These are phyloP conservation scores for Agrotis puta DNA, from an alignment of 2,888 invertebrate genomes.

Conservation along the genomic window DNA sequence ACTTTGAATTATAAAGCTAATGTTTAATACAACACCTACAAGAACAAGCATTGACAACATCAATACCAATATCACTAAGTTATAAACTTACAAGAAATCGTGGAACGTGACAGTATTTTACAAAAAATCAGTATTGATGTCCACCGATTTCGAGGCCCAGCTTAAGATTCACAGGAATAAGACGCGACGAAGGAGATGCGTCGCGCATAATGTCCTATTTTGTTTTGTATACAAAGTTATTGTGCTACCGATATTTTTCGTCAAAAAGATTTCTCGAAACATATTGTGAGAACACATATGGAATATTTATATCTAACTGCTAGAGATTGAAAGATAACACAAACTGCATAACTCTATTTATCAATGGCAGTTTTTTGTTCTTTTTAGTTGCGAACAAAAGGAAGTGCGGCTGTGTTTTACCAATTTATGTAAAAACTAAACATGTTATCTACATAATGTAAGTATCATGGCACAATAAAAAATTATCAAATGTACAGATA, in stretches of 20 bases:
- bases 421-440: not conserved
- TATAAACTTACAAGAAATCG: conserved; percentile 35
- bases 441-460: too few species aligned
- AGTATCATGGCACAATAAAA: too few species aligned
- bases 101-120: conserved; percentile 34
- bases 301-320: conserved; percentile 64
- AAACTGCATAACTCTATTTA: conserved; percentile 57
- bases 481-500: too few species aligned
- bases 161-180: conserved; percentile 80
- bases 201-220: conserved; percentile 79
- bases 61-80: conserved; percentile 27
- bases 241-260: conserved; percentile 74
- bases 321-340: conserved; percentile 66
- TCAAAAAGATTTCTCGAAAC: conserved; percentile 70
- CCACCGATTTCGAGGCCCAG: conserved; percentile 59
- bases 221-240: conserved; percentile 75
- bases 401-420: conserved; percentile 23
- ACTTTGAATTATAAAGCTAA: conserved; percentile 8
- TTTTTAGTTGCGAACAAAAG: conserved; percentile 33
- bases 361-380: conserved; percentile 38
- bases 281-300: conserved; percentile 58
- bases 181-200: conserved; percentile 79
- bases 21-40: conserved; percentile 28
- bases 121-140: conserved; percentile 36
- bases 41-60: conserved; percentile 6